Evolutionary conservation across 2,113 vertebrate species (phyloP), one percentile per base, ranked within the genome.

Genomic region (Charina bottae): DNA sequence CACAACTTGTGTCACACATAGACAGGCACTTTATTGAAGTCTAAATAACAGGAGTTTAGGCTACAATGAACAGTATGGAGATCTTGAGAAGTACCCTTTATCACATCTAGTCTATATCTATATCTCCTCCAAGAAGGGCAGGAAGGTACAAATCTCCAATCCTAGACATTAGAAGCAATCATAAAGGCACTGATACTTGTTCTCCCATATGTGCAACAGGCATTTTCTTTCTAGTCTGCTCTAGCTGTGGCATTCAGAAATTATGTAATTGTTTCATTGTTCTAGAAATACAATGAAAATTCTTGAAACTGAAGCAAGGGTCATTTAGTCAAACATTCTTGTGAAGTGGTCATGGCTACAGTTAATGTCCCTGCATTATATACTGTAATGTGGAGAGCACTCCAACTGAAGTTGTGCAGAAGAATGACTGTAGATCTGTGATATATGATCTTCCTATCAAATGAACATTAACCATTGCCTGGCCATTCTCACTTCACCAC

Each of bases 321-420:
- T 89, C 8, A 11, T 28, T 95, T 28, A 78, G 55, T 13, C 23
- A 10, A 37, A 88, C 19, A 28, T 54, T 54, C 2, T 11, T 42
- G 0, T 3, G 21, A 23, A n/a, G 13, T 28, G 88, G 58, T 21
- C 86, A 6, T 23, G 2, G 7, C 7, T 78, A n/a, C 28, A 89
- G 92, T 89, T 88, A 89, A 72, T 15, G 4, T 4, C 13, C 42
- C 56, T 85, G 37, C 85, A 87, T 88, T 88, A 19, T 42, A 90
- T 90, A 85, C 26, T 53, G 10, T 60, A 85, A 28, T 53, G 10
- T 60, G 33, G 53, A 91, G 64, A 91, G 24, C 53, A 83, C 15
- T 58, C 58, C 90, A 46, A 90, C 8, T 4, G 53, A 88, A 28
- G 5, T 83, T 85, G 58, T 55, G 58, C 42, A 53, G 62, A 93